phyloP scores from a whole-genome alignment of 2,113 vertebrate genomes.

The Cyanoliseus patagonus region DNA sequence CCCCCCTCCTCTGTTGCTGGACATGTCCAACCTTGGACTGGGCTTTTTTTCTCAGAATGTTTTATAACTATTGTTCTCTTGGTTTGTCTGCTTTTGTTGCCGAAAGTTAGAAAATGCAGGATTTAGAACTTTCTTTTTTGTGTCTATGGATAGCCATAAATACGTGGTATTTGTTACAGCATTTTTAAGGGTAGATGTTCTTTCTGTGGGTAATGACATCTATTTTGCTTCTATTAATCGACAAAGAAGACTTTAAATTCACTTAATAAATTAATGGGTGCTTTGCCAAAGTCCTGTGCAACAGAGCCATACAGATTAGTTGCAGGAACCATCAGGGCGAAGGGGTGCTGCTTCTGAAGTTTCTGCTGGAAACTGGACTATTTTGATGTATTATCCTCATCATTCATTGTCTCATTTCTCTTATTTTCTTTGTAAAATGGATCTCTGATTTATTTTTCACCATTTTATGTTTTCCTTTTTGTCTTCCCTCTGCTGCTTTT shows the following conservation, averaged over 20 bases:
- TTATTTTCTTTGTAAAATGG: background rate
- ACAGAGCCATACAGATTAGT: background rate
- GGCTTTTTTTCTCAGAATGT: slow-evolving; percentile 31
- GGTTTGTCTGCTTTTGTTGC: slow-evolving; percentile 55
- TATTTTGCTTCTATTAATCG: background rate
- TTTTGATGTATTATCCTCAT: rapidly evolving
- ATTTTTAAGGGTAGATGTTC: background rate
- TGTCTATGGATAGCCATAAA: slow-evolving; percentile 10
- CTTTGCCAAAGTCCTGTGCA: background rate
- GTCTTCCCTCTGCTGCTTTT: background rate
- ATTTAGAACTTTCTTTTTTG: slow-evolving; percentile 56
- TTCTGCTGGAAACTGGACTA: background rate
- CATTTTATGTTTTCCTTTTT: background rate
- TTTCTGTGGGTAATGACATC: background rate
- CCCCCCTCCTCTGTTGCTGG: slow-evolving; percentile 38
- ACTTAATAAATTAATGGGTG: background rate
- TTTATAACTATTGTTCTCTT: slow-evolving; percentile 68
- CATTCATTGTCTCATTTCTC: background rate
- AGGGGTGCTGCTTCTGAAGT: background rate
- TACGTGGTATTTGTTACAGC: background rate
- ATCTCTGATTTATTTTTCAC: background rate
- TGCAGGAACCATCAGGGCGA: background rate
- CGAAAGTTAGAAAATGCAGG: slow-evolving; percentile 63
- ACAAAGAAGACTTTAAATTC: background rate
- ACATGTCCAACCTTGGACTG: slow-evolving; percentile 50